Percentiles rank a stretch among this genome's conserved stretches.
These are phyloP conservation scores for Ophion ventricosus DNA, from an alignment of 2,888 invertebrate species.

Conservation along the genomic window DNA sequence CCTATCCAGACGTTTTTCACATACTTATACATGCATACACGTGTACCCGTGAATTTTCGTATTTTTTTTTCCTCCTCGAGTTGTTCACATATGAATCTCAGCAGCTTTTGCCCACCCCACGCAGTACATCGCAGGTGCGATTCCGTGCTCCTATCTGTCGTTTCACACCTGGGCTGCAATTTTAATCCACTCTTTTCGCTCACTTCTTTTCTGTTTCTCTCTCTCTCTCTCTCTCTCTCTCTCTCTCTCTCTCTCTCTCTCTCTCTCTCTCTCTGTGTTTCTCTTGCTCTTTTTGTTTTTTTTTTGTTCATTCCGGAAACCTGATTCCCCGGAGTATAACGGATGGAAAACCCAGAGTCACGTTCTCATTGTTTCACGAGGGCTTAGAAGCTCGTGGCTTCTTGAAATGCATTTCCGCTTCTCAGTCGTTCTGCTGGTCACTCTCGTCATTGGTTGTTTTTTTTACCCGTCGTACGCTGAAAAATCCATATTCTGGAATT, in stretches of 20 bases:
- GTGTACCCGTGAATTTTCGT: constrained; percentile 15
- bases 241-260: not conserved
- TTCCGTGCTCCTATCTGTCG: not conserved
- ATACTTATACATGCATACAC: no score
- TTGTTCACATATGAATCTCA: constrained; percentile 45
- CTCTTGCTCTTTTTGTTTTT: no score
- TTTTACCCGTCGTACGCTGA: not conserved
- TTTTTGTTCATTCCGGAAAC: constrained; percentile 14
- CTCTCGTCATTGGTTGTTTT: not conserved
- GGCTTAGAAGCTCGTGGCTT: constrained; percentile 1
- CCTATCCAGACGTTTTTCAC: not conserved
- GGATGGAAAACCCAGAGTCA: constrained; percentile 6
- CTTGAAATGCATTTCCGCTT: constrained; percentile 30
- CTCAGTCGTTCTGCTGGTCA: constrained; percentile 18
- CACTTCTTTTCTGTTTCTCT: no score
- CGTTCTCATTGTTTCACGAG: constrained; percentile 33
- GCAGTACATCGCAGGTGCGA: constrained; percentile 6
- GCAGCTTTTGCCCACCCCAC: constrained; percentile 31
- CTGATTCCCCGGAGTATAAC: constrained; percentile 10
- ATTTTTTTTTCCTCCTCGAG: not conserved
- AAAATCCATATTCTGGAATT: not conserved
- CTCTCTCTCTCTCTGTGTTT: no score
- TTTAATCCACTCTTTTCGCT: constrained; percentile 13
- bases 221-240: no score
- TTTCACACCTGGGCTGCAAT: constrained; percentile 55